Percentiles rank a stretch among this genome's conserved stretches.
phyloP scores from a whole-genome alignment of 2,888 invertebrate genomes.

The Muschampia plurimacula region DNA sequence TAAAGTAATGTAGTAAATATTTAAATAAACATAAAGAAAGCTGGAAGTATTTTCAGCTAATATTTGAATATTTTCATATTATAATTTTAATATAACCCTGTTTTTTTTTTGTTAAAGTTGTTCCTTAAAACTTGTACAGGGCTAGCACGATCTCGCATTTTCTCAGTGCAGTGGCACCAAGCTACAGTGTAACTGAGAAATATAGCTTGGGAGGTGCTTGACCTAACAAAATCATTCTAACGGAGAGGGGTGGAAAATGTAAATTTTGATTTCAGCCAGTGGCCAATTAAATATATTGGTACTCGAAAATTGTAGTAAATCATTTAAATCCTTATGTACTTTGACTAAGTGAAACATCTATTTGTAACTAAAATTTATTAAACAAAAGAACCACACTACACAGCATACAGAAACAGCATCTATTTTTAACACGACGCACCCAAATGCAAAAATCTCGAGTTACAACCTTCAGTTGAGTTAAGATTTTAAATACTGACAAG shows the following conservation, averaged over 20 bases:
- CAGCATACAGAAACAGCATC: conserved; percentile 39
- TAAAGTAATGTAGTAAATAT: conserved; percentile 85
- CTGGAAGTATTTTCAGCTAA: conserved; percentile 80
- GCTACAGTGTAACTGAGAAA: conserved; percentile 41
- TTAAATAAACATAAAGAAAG: conserved; percentile 84
- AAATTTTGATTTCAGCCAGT: conserved; percentile 83
- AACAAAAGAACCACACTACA: conserved; percentile 59
- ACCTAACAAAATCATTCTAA: conserved; percentile 65
- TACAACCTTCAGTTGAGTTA: not conserved
- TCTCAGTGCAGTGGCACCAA: conserved; percentile 32
- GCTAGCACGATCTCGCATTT: conserved; percentile 58
- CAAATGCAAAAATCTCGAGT: conserved; percentile 37
- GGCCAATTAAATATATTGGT: conserved; percentile 85
- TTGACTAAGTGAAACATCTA: conserved; percentile 41
- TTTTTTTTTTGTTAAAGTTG: conserved; percentile 82
- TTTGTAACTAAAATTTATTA: conserved; percentile 67
- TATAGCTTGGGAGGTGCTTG: conserved; percentile 55
- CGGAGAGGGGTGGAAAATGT: conserved; percentile 74
- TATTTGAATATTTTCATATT: conserved; percentile 86
- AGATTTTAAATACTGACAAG: conserved; percentile 32
- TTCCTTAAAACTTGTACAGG: conserved; percentile 80
- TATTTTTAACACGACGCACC: conserved; percentile 34
- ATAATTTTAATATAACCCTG: conserved; percentile 86
- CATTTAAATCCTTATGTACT: conserved; percentile 59
- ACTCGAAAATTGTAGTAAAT: conserved; percentile 73